phyloP scores from a whole-genome alignment of 2,113 vertebrate species.

The Megaceryle torquata region DNA sequence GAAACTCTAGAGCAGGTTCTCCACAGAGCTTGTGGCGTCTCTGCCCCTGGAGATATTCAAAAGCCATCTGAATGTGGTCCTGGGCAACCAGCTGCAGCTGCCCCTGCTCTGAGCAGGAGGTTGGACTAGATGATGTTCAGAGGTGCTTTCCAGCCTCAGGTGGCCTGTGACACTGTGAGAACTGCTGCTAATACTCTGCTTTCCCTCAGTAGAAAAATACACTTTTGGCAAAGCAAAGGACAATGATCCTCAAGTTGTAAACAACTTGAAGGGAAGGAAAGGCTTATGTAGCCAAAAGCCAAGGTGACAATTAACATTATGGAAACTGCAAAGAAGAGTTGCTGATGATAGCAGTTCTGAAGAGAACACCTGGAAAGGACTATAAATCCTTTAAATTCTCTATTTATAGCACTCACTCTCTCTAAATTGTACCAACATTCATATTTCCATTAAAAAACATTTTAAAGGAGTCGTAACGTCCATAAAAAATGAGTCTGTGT shows the following conservation, averaged over 20 bases:
- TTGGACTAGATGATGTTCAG: neutral
- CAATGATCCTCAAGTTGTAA: neutral
- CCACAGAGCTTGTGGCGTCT: neutral
- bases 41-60: neutral
- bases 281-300: neutral
- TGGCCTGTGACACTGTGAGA: neutral
- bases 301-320: neutral
- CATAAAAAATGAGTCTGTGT: slow-evolving; percentile 55
- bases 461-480: slow-evolving; percentile 58
- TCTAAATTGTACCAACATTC: slow-evolving; percentile 27
- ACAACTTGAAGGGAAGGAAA: neutral
- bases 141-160: neutral
- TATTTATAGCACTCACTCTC: neutral
- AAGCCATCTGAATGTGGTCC: accelerated
- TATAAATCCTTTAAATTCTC: slow-evolving; percentile 17
- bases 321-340: neutral
- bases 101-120: neutral
- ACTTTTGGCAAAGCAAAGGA: neutral
- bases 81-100: neutral
- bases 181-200: neutral
- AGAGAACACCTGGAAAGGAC: slow-evolving; percentile 38
- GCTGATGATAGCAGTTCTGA: slow-evolving; percentile 34
- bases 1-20: neutral
- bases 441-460: slow-evolving; percentile 65
- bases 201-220: neutral